A percentile compares a stretch with the other conserved stretches of the same genome.
These are phyloP conservation scores for Caenorhabditis wallacei DNA, from an alignment of 2,888 invertebrate genomes.

Conservation along the genomic window DNA sequence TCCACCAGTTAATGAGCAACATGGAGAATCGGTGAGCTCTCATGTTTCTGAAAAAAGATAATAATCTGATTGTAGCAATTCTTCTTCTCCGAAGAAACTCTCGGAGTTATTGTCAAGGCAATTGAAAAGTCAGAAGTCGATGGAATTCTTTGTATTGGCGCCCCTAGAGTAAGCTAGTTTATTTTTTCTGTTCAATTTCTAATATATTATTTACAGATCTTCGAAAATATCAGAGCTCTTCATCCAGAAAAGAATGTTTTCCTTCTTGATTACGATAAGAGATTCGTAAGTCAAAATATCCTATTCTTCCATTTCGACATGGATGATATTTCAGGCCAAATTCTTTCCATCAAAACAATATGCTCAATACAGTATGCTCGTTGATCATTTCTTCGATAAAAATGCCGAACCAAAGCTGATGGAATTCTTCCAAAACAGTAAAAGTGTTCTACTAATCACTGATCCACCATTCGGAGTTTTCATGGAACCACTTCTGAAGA, in stretches of 20 bases:
- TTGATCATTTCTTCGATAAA: constrained; percentile 75
- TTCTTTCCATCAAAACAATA: constrained; percentile 75
- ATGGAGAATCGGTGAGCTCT: constrained; percentile 78
- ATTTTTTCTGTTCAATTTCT: too few relatives aligned
- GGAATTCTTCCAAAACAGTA: constrained; percentile 67
- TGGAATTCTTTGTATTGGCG: constrained; percentile 78
- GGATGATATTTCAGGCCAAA: constrained; percentile 62
- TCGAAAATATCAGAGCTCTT: constrained; percentile 65
- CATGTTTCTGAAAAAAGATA: background rate
- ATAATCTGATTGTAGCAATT: constrained; percentile 75
- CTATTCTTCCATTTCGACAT: background rate
- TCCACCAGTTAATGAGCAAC: constrained; percentile 70
- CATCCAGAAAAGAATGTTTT: constrained; percentile 68
- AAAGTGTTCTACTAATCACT: constrained; percentile 69
- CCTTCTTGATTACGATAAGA: constrained; percentile 78
- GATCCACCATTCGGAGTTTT: constrained; percentile 82
- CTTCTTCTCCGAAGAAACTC: constrained; percentile 78
- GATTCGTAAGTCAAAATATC: constrained; percentile 74
- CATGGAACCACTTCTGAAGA: constrained; percentile 76
- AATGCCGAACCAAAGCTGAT: constrained; percentile 61
- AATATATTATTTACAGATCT: constrained; percentile 63
- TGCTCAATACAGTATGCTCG: constrained; percentile 79
- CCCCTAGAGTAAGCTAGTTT: constrained; percentile 72
- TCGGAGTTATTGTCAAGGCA: constrained; percentile 68
- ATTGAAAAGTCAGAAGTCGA: constrained; percentile 70